A percentile compares a stretch with the other conserved stretches of the same genome.
Evolutionary conservation across 1,140 invertebrate species (phyloP).

Genomic region (Hormaphis cornu): DNA sequence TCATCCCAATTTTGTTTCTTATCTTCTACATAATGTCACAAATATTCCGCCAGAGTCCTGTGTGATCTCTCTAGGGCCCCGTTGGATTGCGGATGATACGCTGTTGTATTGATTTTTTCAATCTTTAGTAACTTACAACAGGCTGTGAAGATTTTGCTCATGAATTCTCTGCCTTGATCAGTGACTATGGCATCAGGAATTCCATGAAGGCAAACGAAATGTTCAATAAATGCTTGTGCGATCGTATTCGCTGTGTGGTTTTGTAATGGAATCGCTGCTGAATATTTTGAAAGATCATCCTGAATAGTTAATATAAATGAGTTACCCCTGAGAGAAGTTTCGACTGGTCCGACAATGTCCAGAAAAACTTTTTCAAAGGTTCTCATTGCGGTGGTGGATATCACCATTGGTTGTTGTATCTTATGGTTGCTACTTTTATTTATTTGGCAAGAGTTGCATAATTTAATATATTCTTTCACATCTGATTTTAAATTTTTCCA

Average conservation of each 20-base stretch:
- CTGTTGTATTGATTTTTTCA: conserved; percentile 40
- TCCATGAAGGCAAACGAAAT: conserved; percentile 40
- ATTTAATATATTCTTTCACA: conserved; percentile 22
- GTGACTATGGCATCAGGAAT: conserved; percentile 40
- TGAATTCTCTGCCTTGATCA: conserved; percentile 42
- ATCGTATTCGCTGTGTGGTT: conserved; percentile 41
- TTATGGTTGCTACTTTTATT: conserved; percentile 30
- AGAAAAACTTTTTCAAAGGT: conserved; percentile 28
- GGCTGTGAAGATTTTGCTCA: conserved; percentile 39
- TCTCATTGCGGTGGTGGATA: neutral
- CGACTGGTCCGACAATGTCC: conserved; percentile 40
- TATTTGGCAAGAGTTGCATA: conserved; percentile 23
- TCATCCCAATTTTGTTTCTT: conserved; percentile 44
- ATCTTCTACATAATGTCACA: conserved; percentile 42
- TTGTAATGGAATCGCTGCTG: conserved; percentile 38
- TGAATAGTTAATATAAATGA: conserved; percentile 41
- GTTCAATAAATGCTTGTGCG: conserved; percentile 35
- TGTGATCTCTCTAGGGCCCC: conserved; percentile 41
- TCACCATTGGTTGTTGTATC: conserved; percentile 35
- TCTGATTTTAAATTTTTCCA: conserved; percentile 32
- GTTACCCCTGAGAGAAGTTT: conserved; percentile 36
- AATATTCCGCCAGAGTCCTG: conserved; percentile 41
- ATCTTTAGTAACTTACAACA: conserved; percentile 37
- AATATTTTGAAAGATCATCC: conserved; percentile 42
- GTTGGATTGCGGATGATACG: conserved; percentile 35